Evolutionary conservation across 2,113 vertebrate genomes (phyloP).

Genomic region (Myrmophylax atrothorax): DNA sequence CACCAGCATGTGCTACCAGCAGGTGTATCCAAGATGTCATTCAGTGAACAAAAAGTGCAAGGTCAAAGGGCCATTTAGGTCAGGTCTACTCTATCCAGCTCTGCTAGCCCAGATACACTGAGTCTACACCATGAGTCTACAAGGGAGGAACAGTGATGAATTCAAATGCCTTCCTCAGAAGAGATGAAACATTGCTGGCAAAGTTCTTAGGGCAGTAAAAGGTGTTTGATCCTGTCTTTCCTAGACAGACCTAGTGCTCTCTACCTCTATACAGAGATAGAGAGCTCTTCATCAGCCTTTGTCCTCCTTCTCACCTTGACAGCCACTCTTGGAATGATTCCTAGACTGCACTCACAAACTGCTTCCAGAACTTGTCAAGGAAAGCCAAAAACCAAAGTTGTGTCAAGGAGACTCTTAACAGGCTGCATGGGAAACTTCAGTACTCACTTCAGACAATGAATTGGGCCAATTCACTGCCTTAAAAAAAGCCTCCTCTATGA

Average conservation of each 20-base stretch:
- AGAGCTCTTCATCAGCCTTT: not conserved
- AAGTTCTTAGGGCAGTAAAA: not conserved
- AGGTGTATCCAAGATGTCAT: rapidly evolving
- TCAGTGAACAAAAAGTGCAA: not conserved
- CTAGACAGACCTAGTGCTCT: not conserved
- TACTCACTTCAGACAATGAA: not conserved
- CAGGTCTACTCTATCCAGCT: not conserved
- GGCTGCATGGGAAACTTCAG: not conserved
- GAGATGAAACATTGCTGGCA: not conserved
- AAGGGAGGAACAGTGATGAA: not conserved
- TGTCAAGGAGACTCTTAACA: not conserved
- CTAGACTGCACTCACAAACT: not conserved
- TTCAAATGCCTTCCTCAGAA: not conserved
- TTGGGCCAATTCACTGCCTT: not conserved
- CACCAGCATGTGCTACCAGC: not conserved
- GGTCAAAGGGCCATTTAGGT: not conserved
- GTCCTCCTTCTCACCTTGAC: not conserved
- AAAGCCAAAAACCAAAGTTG: not conserved
- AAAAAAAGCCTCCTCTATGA: not conserved
- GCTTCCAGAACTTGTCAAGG: not conserved
- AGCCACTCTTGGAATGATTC: not conserved
- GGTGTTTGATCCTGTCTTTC: not conserved
- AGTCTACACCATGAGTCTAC: not conserved
- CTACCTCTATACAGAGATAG: not conserved
- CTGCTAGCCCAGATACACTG: not conserved